A percentile compares a stretch with the other conserved stretches of the same genome.
Conservation (phyloP, 2,113 vertebrate species). For the Caranx ignobilis region DNA sequence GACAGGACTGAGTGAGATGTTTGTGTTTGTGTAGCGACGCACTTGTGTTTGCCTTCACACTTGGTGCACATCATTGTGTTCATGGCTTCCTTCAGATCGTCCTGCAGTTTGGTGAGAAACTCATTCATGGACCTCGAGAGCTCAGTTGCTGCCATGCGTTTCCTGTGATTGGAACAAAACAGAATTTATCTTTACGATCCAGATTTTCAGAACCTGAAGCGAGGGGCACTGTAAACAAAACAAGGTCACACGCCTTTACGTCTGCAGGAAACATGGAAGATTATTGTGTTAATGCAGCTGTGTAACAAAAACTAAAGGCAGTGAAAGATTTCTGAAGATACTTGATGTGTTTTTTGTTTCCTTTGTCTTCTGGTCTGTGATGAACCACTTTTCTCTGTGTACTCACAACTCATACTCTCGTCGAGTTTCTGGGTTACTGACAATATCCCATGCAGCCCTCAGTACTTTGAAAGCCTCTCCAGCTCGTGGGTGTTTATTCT, state of each 20-base stretch:
- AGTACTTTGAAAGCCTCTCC: conserved; percentile 96
- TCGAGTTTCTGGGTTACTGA: conserved; percentile 92
- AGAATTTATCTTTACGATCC: background rate
- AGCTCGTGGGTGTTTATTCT: conserved; percentile 93
- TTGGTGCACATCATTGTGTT: conserved; percentile 98
- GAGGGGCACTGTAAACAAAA: background rate
- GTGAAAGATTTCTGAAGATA: background rate
- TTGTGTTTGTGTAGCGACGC: conserved; percentile 44
- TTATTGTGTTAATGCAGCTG: background rate
- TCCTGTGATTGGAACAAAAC: conserved; percentile 78
- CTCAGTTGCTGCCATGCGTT: conserved; percentile 91
- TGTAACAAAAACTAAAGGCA: background rate
- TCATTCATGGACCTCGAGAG: conserved; percentile 92
- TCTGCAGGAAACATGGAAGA: background rate
- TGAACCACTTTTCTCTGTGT: conserved; percentile 9
- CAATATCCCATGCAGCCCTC: conserved; percentile 95
- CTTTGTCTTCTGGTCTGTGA: background rate
- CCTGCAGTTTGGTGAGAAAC: conserved; percentile 93
- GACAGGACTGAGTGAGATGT: too few relatives aligned
- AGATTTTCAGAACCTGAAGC: background rate
- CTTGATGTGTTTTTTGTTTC: background rate
- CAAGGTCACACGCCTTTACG: background rate
- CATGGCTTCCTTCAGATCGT: conserved; percentile 96
- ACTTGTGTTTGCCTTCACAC: conserved; percentile 96
- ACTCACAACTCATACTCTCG: conserved; percentile 94